Evolutionary conservation across 2,888 invertebrate species (phyloP).

Genomic region (Geotrupes spiniger): DNA sequence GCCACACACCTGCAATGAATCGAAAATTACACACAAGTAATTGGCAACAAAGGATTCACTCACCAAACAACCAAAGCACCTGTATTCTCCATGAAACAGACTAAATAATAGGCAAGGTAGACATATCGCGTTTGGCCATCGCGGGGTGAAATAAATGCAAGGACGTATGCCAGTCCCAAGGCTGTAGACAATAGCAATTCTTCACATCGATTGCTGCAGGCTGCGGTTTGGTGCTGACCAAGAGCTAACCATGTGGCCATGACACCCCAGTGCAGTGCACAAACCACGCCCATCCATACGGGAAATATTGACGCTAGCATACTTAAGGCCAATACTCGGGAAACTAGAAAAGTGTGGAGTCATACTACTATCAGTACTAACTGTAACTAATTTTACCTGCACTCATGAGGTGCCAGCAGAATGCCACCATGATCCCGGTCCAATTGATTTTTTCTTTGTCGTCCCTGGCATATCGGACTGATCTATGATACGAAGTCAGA

Average conservation of each 20-base stretch:
- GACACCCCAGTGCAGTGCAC: constrained; percentile 55
- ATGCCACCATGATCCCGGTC: constrained; percentile 54
- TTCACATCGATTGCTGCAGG: constrained; percentile 50
- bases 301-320: constrained; percentile 56
- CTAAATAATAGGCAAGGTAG: constrained; percentile 51
- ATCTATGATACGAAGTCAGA: constrained; percentile 58
- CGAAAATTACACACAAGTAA: constrained; percentile 4
- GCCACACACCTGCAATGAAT: constrained; percentile 47
- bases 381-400: constrained; percentile 45
- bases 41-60: constrained; percentile 28
- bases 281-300: constrained; percentile 52
- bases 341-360: constrained; percentile 44
- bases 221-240: constrained; percentile 49
- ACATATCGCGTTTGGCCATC: constrained; percentile 59
- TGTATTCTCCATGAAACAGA: constrained; percentile 53
- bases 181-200: constrained; percentile 53
- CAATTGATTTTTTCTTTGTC: constrained; percentile 56
- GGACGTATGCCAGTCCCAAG: constrained; percentile 58
- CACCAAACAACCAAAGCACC: constrained; percentile 52
- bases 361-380: background rate
- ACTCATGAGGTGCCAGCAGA: constrained; percentile 59
- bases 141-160: constrained; percentile 59
- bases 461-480: constrained; percentile 56
- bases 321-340: constrained; percentile 57
- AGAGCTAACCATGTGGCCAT: constrained; percentile 58